Evolutionary conservation across 2,797 vertebrate genomes (phyloP), one percentile per base, ranked within the genome.

Genomic region (Stomatorhinus walkeri): DNA sequence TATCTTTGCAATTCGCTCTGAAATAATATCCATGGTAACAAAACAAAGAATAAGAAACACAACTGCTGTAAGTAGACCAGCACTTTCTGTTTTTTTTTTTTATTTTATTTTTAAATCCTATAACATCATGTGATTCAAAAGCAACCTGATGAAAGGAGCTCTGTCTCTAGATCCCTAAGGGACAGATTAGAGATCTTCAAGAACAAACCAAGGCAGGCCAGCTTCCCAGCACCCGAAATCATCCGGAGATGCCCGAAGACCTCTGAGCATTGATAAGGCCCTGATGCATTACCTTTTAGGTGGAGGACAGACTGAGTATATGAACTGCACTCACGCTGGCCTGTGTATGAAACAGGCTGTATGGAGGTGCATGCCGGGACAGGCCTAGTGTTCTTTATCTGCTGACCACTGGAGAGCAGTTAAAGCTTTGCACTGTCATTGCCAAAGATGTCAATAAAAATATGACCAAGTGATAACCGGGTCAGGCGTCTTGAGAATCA

Each of bases 91-190:
- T 10, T 24, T 51, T 28, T 59, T 22, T 22, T 8, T 59, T 22
- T n/a, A 52, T 46, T 9, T 48, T 48, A 9, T 79, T 43, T 43
- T 8, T 43, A 40, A 40, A 79, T 79, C 72, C 6, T 19, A 14
- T 40, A 87, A 87, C 4, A 59, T 59, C 85, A 87, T 87, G 85
- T 87, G 85, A 87, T 87, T 56, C 85, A 56, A 16, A 86, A 86
- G 85, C 85, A 32, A 56, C 22, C 48, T 32, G 4, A 86, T 86
- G 48, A 52, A 54, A 56, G 28, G 24, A 43, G 14, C 14, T 87
- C 85, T 56, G 51, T 56, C 28, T 40, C 4, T 2, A 40, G 36
- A 51, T 22, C 43, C 48, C 51, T n/a, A 87, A 22, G 19, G 85
- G 32, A 36, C 85, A 87, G 48, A 56, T 56, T 12, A 87, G 2